These are phyloP conservation scores for Tapera naevia DNA, from an alignment of 2,797 vertebrate genomes.

Conservation along the genomic window DNA sequence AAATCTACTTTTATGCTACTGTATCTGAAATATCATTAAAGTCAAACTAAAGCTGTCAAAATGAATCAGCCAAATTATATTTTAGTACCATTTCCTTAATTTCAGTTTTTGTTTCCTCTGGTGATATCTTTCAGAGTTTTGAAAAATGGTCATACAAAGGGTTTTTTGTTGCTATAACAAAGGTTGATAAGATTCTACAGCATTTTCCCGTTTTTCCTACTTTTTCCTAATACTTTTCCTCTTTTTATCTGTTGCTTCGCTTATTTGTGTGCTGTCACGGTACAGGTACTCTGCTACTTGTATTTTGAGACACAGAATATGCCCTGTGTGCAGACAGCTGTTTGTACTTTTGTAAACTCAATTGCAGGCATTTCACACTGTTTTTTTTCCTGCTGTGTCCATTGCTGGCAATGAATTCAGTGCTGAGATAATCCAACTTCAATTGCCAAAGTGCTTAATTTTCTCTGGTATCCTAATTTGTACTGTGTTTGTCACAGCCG, in stretches of 20 bases:
- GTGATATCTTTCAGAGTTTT: not conserved
- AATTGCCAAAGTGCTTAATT: slow-evolving; percentile 18
- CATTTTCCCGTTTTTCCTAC: not conserved
- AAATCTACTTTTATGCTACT: not conserved
- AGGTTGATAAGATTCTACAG: not conserved
- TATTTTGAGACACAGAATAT: not conserved
- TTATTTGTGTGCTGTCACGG: not conserved
- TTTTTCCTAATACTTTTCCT: not conserved
- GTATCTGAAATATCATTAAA: not conserved
- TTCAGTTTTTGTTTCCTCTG: not conserved
- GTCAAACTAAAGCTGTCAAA: not conserved
- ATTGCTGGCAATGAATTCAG: slow-evolving; percentile 7
- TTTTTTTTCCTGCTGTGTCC: slow-evolving; percentile 41
- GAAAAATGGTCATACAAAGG: not conserved
- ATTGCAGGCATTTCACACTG: slow-evolving; percentile 23
- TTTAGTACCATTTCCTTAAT: not conserved
- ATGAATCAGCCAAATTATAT: not conserved
- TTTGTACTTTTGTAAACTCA: not conserved
- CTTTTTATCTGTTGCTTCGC: not conserved
- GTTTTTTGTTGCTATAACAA: not conserved
- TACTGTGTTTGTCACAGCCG: not conserved
- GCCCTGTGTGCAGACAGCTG: not conserved
- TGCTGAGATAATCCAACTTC: slow-evolving; percentile 38
- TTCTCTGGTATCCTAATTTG: slow-evolving; percentile 9
- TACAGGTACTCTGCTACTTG: not conserved